These are phyloP conservation scores for Ctenosaura bakeri DNA, from an alignment of 2,797 vertebrate species.

Conservation along the genomic window DNA sequence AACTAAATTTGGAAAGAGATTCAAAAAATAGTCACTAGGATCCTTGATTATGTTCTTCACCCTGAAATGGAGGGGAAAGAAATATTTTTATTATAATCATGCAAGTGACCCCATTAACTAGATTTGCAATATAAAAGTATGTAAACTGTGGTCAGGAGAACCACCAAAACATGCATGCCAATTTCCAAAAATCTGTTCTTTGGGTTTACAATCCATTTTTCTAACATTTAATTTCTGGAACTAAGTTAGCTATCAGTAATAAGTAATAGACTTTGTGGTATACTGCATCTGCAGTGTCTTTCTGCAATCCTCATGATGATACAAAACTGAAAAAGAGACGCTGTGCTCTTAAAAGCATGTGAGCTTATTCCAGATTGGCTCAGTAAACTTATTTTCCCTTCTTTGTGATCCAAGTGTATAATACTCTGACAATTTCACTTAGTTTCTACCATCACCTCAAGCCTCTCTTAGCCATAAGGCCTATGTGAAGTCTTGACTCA, in stretches of 20 bases:
- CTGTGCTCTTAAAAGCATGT: background rate
- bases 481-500: too few relatives aligned
- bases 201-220: background rate
- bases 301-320: too few relatives aligned
- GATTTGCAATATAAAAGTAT: background rate
- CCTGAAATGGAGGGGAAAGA: constrained; percentile 70
- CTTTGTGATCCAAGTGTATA: background rate
- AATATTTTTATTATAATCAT: constrained; percentile 25
- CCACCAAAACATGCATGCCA: background rate
- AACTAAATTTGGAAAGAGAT: constrained; percentile 73
- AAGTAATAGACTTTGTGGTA: background rate
- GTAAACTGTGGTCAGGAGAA: background rate
- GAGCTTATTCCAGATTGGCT: background rate
- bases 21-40: constrained; percentile 73
- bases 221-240: background rate
- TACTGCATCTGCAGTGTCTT: background rate
- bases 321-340: background rate
- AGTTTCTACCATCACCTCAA: background rate
- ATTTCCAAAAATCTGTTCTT: background rate
- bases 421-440: background rate
- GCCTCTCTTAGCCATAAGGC: background rate
- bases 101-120: background rate
- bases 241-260: background rate
- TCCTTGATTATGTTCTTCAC: constrained; percentile 64
- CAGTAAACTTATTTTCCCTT: background rate